Percentiles rank a stretch among this genome's conserved stretches.
Evolutionary conservation across 92 coral and sea anemone species (phyloP).

Genomic region (Phenganax subtilis): DNA sequence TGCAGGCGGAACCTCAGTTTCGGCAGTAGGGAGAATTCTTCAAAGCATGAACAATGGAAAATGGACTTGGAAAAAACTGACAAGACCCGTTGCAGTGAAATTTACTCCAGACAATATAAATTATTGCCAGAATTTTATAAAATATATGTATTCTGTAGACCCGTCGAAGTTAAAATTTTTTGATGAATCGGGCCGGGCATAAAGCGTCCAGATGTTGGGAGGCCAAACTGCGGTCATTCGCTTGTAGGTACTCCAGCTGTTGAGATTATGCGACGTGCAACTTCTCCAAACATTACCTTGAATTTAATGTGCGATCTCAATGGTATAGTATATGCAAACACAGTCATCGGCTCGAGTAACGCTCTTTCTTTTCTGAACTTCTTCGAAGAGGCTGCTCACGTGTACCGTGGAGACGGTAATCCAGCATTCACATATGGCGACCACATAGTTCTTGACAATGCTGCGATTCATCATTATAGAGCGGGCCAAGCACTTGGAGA

Average conservation of each 20-base stretch:
- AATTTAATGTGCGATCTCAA: constrained; percentile 49
- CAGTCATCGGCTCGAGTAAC: constrained; percentile 43
- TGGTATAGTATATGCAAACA: constrained; percentile 47
- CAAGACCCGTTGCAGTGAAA: constrained; percentile 39
- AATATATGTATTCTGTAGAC: constrained; percentile 41
- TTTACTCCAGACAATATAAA: constrained; percentile 26
- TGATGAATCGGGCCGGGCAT: neutral
- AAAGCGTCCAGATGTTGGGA: constrained; percentile 41
- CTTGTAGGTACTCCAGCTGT: constrained; percentile 43
- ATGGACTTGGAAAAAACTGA: constrained; percentile 48
- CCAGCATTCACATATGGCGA: constrained; percentile 45
- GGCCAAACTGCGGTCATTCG: constrained; percentile 49
- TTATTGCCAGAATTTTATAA: constrained; percentile 52
- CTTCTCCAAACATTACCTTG: constrained; percentile 46
- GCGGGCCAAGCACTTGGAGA: constrained; percentile 51
- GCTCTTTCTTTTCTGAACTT: constrained; percentile 41
- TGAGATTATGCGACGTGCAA: constrained; percentile 32
- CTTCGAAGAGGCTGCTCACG: constrained; percentile 47
- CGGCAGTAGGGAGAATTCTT: constrained; percentile 3
- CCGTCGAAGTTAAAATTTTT: constrained; percentile 5
- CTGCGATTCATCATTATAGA: constrained; percentile 43
- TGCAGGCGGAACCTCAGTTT: no score
- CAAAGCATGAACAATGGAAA: constrained; percentile 43
- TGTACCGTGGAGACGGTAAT: constrained; percentile 29
- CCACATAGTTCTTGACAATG: constrained; percentile 44